Evolutionary conservation across 2,888 invertebrate species (phyloP).

Genomic region (Oscheius sp.): DNA sequence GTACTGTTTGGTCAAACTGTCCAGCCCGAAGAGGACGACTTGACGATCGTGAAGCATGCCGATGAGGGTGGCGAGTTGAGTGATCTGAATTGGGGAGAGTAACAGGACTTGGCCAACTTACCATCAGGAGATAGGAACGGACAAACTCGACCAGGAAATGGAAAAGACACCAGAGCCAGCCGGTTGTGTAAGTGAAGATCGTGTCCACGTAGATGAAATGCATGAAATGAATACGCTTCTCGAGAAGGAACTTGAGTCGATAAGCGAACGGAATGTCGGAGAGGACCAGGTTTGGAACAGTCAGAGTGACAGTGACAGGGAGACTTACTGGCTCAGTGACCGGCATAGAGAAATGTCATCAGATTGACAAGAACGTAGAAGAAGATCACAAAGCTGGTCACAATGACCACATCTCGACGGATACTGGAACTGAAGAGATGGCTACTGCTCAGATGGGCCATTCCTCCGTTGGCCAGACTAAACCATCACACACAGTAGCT

Average conservation of each 20-base stretch:
- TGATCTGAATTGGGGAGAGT: not conserved
- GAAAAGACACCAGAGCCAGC: conserved; percentile 11
- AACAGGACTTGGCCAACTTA: not conserved
- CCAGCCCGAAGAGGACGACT: not conserved
- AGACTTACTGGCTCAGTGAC: conserved; percentile 12
- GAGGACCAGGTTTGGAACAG: conserved; percentile 4
- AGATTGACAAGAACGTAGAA: not conserved
- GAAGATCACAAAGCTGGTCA: not conserved
- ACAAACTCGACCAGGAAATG: conserved; percentile 11
- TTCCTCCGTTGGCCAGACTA: conserved; percentile 11
- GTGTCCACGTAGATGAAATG: conserved; percentile 12
- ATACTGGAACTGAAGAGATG: not conserved
- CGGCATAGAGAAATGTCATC: conserved; percentile 9
- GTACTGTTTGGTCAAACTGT: not conserved
- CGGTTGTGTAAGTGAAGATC: not conserved
- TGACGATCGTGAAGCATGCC: conserved; percentile 2
- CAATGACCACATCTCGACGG: not conserved
- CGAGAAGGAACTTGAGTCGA: not conserved
- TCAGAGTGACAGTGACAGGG: not conserved
- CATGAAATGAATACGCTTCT: conserved; percentile 12
- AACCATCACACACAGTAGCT: not conserved
- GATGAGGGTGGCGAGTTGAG: not conserved
- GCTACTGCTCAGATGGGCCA: not conserved
- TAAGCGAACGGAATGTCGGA: not conserved
- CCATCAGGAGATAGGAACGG: not conserved